Evolutionary conservation across 2,113 vertebrate species (phyloP).

Genomic region (Salvator merianae): DNA sequence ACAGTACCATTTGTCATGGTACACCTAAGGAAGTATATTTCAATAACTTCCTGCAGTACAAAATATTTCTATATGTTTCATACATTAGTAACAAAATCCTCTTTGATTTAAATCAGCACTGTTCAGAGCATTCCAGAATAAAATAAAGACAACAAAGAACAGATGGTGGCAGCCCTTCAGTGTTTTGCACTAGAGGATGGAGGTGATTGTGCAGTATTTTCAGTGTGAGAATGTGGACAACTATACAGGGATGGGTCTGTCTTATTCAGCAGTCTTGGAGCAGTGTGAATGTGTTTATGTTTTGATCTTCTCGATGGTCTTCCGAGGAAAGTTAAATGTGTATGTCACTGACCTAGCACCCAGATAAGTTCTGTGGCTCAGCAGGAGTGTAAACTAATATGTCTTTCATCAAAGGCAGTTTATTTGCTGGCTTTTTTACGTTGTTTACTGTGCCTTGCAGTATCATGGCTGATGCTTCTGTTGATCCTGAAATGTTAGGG

Average conservation of each 20-base stretch:
- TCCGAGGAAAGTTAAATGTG: background rate
- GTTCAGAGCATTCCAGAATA: background rate
- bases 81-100: background rate
- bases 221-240: background rate
- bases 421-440: conserved; percentile 33
- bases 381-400: background rate
- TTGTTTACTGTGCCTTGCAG: conserved; percentile 48
- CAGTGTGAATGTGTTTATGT: too few species aligned
- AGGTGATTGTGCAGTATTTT: background rate
- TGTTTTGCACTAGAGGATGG: background rate
- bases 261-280: background rate
- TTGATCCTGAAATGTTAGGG: background rate
- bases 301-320: background rate
- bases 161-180: background rate
- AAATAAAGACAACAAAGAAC: background rate
- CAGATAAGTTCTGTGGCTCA: conserved; percentile 55
- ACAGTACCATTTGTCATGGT: background rate
- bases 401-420: background rate
- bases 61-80: too few species aligned
- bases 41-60: background rate
- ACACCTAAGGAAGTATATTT: background rate
- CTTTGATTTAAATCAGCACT: background rate
- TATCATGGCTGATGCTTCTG: background rate
- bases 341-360: background rate
- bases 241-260: background rate